phyloP scores from a whole-genome alignment of 2,113 vertebrate genomes.

The Genyomyrus donnyi region DNA sequence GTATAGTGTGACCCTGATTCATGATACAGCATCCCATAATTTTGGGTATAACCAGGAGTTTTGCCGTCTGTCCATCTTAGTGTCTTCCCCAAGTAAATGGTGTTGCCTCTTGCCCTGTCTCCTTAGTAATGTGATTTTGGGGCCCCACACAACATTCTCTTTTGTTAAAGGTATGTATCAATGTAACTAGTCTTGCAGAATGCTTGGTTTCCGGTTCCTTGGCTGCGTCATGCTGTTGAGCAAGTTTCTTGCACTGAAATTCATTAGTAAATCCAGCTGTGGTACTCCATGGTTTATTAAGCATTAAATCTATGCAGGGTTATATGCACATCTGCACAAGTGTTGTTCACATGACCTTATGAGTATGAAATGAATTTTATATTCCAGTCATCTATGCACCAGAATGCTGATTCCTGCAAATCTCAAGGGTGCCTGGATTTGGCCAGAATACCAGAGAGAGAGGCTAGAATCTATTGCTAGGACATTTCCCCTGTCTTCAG shows the following conservation, averaged over 20 bases:
- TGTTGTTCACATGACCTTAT: background rate
- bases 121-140: background rate
- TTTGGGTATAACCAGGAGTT: background rate
- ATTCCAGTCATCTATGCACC: background rate
- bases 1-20: background rate
- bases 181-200: background rate
- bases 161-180: background rate
- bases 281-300: background rate
- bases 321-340: slow-evolving; percentile 31
- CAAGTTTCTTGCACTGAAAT: background rate
- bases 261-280: background rate
- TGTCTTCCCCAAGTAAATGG: background rate
- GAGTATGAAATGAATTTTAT: background rate
- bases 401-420: background rate
- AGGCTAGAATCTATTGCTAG: slow-evolving; percentile 2
- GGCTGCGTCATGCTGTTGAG: background rate
- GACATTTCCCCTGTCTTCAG: slow-evolving; percentile 16
- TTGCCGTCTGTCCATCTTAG: background rate
- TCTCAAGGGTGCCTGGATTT: background rate
- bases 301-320: slow-evolving; percentile 27
- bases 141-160: background rate
- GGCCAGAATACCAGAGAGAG: background rate
- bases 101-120: background rate
- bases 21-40: background rate
- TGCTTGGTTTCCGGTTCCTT: background rate